Evolutionary conservation across 2,797 vertebrate genomes (phyloP).

Genomic region (Momotus momota): DNA sequence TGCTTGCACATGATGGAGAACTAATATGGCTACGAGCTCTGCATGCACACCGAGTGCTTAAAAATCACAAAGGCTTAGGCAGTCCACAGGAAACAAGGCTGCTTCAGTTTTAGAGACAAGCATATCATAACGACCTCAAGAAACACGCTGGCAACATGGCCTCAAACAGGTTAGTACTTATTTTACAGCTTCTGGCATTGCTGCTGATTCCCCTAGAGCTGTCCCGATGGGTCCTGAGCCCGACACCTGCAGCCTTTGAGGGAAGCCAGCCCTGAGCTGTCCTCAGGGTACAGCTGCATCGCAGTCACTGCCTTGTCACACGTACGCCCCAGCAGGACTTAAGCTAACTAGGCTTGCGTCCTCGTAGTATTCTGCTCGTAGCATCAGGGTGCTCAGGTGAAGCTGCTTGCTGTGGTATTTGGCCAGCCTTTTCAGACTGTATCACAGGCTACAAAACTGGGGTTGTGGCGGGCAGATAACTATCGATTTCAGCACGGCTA

Average conservation of each 20-base stretch:
- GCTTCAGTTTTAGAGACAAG: neutral
- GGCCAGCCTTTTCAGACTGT: neutral
- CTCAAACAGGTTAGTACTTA: neutral
- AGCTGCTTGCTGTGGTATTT: neutral
- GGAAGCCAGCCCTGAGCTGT: neutral
- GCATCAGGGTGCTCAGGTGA: neutral
- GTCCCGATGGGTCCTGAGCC: neutral
- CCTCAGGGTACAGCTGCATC: neutral
- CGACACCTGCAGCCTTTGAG: neutral
- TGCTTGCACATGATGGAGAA: neutral
- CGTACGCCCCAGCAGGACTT: rapidly evolving
- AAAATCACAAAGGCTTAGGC: rapidly evolving
- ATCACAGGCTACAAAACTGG: neutral
- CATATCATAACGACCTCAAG: neutral
- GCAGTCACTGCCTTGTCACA: neutral
- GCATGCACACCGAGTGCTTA: rapidly evolving
- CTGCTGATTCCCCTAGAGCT: neutral
- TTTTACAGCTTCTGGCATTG: neutral
- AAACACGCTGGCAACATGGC: neutral
- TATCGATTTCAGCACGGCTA: rapidly evolving
- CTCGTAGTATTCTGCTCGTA: rapidly evolving
- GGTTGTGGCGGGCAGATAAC: neutral
- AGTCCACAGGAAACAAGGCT: neutral
- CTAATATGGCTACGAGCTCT: neutral
- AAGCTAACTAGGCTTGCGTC: neutral